Evolutionary conservation across 2,888 invertebrate genomes (phyloP), one percentile per base, ranked within the genome.

Genomic region (Apotomis betuletana): DNA sequence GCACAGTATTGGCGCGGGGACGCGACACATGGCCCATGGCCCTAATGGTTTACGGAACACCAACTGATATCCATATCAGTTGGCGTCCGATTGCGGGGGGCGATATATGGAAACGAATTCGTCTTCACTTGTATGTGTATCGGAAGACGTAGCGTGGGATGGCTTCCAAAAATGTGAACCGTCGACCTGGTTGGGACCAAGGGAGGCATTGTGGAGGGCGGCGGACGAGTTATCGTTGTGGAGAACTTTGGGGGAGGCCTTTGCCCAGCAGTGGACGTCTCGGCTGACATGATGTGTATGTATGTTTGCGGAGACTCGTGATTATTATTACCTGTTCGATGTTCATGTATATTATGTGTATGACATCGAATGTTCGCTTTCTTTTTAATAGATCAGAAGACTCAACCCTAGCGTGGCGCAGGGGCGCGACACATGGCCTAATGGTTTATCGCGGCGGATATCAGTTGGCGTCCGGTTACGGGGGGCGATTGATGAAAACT

Each of bases 371-470:
- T 27, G 27, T 27, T 27, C 27, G 2, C 27, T 27, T 27, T 27
- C 27, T 27, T 27, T 27, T 27, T 27, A 27, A 38, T 36, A 9
- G 62, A 52, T 49, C 65, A 60, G 36, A 70, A 65, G 5, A 13
- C 10, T 54, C 61, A 67, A 55, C 70, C 70, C 70, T 70, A 55
- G 57, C 36, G 41, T 52, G n/a, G 52, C 64, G 44, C n/a, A 9
- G n/a, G 59, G 51, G 46, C 41, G 69, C 75, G 76, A 73, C 80
- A 83, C 89, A 89, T 90, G 90, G 85, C 81, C 84, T 84, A 85
- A 87, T 88, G 84, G 84, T 80, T 86, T 89, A 90, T 90, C 88
- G 83, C 76, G 78, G 80, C 86, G 87, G 89, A 87, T 90, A 91
- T 92, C 91, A 90, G 87, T 87, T 90, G 91, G 70, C 65, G 67